phyloP scores from a whole-genome alignment of 2,888 invertebrate genomes.

The Empis stercorea region DNA sequence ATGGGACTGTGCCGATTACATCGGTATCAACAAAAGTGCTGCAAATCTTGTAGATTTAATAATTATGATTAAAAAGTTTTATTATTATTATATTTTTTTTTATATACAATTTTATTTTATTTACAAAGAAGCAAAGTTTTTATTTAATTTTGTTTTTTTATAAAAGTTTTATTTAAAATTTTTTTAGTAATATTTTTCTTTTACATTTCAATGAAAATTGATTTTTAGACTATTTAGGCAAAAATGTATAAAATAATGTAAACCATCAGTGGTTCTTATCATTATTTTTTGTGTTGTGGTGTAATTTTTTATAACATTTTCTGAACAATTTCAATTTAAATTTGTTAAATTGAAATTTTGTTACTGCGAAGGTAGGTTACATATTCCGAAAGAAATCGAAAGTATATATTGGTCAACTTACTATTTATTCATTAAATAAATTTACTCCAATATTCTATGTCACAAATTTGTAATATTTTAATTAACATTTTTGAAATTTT shows the following conservation, averaged over 20 bases:
- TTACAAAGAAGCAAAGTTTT: background rate
- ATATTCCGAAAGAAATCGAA: too few relatives aligned
- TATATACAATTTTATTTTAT: background rate
- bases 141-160: background rate
- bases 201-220: too few relatives aligned
- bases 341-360: background rate
- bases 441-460: too few relatives aligned
- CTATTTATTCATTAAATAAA: too few relatives aligned
- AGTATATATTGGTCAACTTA: too few relatives aligned
- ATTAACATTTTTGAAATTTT: too few relatives aligned
- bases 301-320: background rate
- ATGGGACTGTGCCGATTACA: slow-evolving; percentile 80
- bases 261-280: background rate
- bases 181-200: background rate
- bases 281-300: too few relatives aligned
- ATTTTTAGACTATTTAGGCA: too few relatives aligned
- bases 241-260: background rate
- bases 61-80: slow-evolving; percentile 11
- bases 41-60: slow-evolving; percentile 55
- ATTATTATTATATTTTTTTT: background rate
- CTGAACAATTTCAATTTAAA: slow-evolving; percentile 1
- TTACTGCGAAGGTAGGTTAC: too few relatives aligned
- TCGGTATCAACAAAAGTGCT: slow-evolving; percentile 76
- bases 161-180: background rate
- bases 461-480: too few relatives aligned